phyloP scores from a whole-genome alignment of 1,140 invertebrate genomes.

The Tribolium castaneum region DNA sequence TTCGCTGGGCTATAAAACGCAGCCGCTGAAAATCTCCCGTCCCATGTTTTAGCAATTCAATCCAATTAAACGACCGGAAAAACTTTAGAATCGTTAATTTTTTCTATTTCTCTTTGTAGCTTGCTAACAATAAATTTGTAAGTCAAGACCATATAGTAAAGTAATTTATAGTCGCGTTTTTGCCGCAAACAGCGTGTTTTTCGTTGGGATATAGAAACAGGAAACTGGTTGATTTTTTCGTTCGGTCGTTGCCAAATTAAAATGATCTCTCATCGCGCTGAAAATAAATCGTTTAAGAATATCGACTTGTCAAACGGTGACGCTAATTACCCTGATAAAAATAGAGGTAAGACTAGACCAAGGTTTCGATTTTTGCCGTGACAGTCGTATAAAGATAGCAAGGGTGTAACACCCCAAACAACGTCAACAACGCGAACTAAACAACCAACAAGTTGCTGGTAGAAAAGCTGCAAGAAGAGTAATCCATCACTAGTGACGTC shows the following conservation, averaged over 20 bases:
- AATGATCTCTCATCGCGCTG: slow-evolving; percentile 48
- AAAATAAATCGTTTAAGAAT: slow-evolving; percentile 44
- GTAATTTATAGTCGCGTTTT: slow-evolving; percentile 51
- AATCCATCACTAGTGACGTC: slow-evolving; percentile 61
- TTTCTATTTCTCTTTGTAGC: slow-evolving; percentile 53
- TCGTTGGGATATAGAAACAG: slow-evolving; percentile 30
- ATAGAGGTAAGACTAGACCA: slow-evolving; percentile 18
- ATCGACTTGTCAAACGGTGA: slow-evolving; percentile 48
- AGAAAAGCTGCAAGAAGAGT: slow-evolving; percentile 56
- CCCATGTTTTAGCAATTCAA: slow-evolving; percentile 59
- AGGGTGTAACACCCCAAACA: slow-evolving; percentile 46
- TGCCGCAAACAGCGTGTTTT: slow-evolving; percentile 4
- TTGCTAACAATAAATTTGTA: slow-evolving; percentile 59
- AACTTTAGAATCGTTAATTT: slow-evolving; percentile 62
- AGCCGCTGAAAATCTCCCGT: slow-evolving; percentile 56
- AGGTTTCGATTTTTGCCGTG: background rate
- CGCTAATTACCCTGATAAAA: slow-evolving; percentile 48
- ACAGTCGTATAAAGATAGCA: slow-evolving; percentile 34
- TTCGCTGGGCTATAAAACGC: slow-evolving; percentile 56
- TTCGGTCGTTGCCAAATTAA: slow-evolving; percentile 49
- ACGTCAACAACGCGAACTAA: slow-evolving; percentile 53
- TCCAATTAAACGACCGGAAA: slow-evolving; percentile 61
- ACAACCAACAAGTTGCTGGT: slow-evolving; percentile 60
- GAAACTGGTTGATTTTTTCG: slow-evolving; percentile 34
- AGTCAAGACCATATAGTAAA: slow-evolving; percentile 58